Evolutionary conservation across 2,113 vertebrate genomes (phyloP).

Genomic region (Myotis brandtii): DNA sequence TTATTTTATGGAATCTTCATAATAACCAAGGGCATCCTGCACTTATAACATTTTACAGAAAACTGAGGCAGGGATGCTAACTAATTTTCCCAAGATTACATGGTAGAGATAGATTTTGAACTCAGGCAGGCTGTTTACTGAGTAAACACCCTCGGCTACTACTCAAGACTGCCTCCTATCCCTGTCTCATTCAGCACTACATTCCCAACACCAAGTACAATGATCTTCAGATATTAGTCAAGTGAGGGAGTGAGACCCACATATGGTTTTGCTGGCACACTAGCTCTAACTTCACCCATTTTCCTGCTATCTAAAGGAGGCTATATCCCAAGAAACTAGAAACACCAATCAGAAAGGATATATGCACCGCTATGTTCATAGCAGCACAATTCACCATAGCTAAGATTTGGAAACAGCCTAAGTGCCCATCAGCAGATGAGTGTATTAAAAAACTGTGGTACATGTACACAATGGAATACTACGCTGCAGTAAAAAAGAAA

Average conservation of each 20-base stretch:
- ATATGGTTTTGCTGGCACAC: background rate
- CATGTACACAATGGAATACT: too few species aligned
- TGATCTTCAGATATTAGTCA: conserved; percentile 23
- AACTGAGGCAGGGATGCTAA: background rate
- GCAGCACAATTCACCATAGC: too few species aligned
- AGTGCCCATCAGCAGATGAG: too few species aligned
- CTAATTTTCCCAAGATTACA: background rate
- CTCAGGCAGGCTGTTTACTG: background rate
- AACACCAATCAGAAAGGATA: too few species aligned
- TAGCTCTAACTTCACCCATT: background rate
- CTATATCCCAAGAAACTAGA: too few species aligned
- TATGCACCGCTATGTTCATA: too few species aligned
- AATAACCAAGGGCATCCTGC: background rate
- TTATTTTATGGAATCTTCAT: background rate
- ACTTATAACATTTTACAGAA: background rate
- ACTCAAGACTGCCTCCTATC: background rate
- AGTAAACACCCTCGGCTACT: background rate
- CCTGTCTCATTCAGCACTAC: background rate
- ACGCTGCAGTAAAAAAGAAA: too few species aligned
- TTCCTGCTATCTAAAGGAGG: background rate
- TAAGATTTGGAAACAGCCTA: too few species aligned
- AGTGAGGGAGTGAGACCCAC: background rate
- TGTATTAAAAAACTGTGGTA: too few species aligned
- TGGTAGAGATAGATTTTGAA: background rate
- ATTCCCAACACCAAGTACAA: background rate